Conservation (phyloP, 2,888 invertebrate genomes). For the Terebella lapidaria region DNA sequence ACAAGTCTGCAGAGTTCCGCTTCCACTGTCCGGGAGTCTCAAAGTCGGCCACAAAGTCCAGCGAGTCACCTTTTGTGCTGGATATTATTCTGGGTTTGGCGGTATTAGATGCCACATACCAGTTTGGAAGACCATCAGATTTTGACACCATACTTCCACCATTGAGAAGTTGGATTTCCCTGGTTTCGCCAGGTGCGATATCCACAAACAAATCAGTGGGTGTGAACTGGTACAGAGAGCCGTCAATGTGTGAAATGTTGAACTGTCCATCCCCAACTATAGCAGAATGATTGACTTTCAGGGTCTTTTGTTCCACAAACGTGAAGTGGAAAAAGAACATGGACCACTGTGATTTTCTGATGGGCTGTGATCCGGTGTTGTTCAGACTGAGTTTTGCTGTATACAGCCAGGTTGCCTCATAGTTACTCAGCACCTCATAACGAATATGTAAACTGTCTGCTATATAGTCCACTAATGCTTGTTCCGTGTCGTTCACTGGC, state of each 20-base stretch:
- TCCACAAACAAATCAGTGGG: not conserved
- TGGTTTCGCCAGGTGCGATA: not conserved
- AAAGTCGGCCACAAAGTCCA: slow-evolving; percentile 36
- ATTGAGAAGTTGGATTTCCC: not conserved
- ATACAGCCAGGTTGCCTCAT: not conserved
- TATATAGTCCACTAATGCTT: not conserved
- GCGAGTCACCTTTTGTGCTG: slow-evolving; percentile 34
- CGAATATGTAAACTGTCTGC: not conserved
- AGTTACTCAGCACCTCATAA: not conserved
- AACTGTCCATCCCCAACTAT: not conserved
- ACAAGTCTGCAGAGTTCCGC: slow-evolving; percentile 32
- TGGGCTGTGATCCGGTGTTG: not conserved
- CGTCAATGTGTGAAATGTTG: not conserved
- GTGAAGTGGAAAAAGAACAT: not conserved
- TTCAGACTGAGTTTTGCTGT: not conserved
- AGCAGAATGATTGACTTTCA: not conserved
- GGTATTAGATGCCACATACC: slow-evolving; percentile 22
- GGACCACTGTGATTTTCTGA: not conserved
- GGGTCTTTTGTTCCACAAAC: not conserved
- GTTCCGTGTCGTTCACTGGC: not conserved
- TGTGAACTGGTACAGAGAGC: not conserved
- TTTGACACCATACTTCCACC: not conserved
- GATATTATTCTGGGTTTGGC: slow-evolving; percentile 31
- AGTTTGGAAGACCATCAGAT: slow-evolving; percentile 5
- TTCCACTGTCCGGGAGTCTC: slow-evolving; percentile 37